phyloP scores from a whole-genome alignment of 2,113 vertebrate genomes.

The Rhombomys opimus region DNA sequence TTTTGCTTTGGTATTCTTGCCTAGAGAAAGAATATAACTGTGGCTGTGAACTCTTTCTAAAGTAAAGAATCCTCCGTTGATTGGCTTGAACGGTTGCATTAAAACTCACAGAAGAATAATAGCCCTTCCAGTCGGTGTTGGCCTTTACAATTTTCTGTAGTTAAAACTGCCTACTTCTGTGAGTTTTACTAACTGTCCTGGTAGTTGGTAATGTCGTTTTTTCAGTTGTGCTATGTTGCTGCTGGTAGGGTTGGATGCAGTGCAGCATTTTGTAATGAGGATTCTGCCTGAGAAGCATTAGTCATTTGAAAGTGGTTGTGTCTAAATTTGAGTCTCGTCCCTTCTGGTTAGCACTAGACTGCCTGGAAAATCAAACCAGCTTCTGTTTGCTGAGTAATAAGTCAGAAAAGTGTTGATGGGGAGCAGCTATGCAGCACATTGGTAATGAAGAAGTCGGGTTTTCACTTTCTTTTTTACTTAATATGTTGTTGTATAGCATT shows the following conservation, averaged over 20 bases:
- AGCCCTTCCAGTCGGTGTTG: not conserved
- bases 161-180: slow-evolving; percentile 46
- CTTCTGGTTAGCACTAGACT: slow-evolving; percentile 56
- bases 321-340: slow-evolving; percentile 63
- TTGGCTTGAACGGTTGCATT: slow-evolving; percentile 39
- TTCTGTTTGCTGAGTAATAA: slow-evolving; percentile 56
- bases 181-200: slow-evolving; percentile 35
- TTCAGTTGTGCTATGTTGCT: slow-evolving; percentile 26
- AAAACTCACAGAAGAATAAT: slow-evolving; percentile 27
- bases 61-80: slow-evolving; percentile 1
- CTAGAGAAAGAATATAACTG: slow-evolving; percentile 29
- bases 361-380: slow-evolving; percentile 47
- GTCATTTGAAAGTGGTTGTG: slow-evolving; percentile 66
- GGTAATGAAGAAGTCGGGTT: slow-evolving; percentile 29
- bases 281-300: slow-evolving; percentile 47
- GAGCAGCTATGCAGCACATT: slow-evolving; percentile 15
- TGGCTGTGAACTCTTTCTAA: slow-evolving; percentile 14
- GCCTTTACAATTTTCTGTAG: slow-evolving; percentile 54
- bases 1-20: slow-evolving; percentile 53
- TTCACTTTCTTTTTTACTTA: slow-evolving; percentile 37
- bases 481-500: slow-evolving; percentile 50
- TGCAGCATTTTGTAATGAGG: slow-evolving; percentile 52
- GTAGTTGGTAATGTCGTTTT: slow-evolving; percentile 31
- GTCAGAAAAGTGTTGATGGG: slow-evolving; percentile 21
- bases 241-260: slow-evolving; percentile 15